phyloP scores from a whole-genome alignment of 2,797 vertebrate species.

The Semotilus atromaculatus region DNA sequence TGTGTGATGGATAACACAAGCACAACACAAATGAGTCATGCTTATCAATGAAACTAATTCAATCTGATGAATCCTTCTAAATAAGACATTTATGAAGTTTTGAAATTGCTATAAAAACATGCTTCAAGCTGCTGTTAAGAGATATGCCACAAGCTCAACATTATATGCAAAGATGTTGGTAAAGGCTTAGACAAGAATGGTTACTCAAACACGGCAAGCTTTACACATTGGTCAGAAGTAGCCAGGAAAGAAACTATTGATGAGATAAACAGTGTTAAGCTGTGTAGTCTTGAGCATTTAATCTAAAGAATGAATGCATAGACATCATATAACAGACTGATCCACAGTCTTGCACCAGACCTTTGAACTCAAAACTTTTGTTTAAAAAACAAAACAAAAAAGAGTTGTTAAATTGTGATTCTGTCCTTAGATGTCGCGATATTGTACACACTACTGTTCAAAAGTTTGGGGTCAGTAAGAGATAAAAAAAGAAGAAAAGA shows the following conservation, averaged over 20 bases:
- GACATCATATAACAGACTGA: slow-evolving; percentile 55
- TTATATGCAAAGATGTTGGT: not conserved
- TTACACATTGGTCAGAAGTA: not conserved
- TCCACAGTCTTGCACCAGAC: not conserved
- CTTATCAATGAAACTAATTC: not conserved
- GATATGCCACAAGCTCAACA: not conserved
- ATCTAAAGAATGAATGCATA: slow-evolving; percentile 52
- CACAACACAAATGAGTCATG: not conserved
- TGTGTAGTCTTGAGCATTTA: slow-evolving; percentile 29
- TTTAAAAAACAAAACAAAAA: not conserved
- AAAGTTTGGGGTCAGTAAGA: not conserved
- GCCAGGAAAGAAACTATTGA: slow-evolving; percentile 18
- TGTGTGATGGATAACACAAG: not conserved
- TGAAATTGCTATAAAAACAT: not conserved
- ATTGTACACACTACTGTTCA: not conserved
- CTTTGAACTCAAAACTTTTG: not conserved
- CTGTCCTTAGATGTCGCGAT: not conserved
- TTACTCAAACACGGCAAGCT: not conserved
- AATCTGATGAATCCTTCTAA: not conserved
- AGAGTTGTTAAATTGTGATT: not conserved
- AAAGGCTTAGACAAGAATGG: slow-evolving; percentile 10
- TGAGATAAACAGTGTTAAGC: slow-evolving; percentile 39
- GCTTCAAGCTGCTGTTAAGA: not conserved
- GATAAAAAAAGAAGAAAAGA: not conserved
- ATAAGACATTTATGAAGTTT: not conserved